Evolutionary conservation across 1,140 invertebrate genomes (phyloP).

Genomic region (Ips nitidus): DNA sequence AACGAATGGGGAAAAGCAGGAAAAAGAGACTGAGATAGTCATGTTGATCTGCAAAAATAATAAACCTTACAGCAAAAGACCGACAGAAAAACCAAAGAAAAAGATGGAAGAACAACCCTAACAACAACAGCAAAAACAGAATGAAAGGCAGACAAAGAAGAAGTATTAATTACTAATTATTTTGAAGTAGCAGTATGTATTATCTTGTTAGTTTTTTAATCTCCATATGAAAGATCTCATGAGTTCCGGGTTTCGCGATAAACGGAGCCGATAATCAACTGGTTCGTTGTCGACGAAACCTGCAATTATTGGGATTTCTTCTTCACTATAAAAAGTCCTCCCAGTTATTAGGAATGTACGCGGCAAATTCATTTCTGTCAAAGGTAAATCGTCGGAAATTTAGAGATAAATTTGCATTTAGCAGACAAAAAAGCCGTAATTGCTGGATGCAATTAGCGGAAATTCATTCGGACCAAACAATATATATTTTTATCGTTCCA

Average conservation of each 20-base stretch:
- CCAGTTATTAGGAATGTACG: background rate
- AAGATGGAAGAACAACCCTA: too few relatives aligned
- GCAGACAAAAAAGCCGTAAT: conserved; percentile 20
- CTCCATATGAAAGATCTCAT: conserved; percentile 45
- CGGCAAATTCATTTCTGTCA: conserved; percentile 6
- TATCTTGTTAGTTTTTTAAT: background rate
- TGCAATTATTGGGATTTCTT: conserved; percentile 68
- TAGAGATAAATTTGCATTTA: conserved; percentile 18
- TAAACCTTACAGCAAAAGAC: too few relatives aligned
- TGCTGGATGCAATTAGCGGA: conserved; percentile 11
- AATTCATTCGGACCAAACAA: conserved; percentile 27
- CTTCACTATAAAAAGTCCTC: conserved; percentile 9
- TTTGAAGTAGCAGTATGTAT: too few relatives aligned
- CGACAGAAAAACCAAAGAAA: too few relatives aligned
- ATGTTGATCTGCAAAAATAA: too few relatives aligned
- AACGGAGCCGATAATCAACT: conserved; percentile 69
- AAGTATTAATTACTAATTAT: too few relatives aligned
- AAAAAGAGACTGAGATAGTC: too few relatives aligned
- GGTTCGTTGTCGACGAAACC: conserved; percentile 91
- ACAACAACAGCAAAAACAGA: too few relatives aligned
- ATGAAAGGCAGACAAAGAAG: too few relatives aligned
- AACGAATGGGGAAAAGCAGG: too few relatives aligned
- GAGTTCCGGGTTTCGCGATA: conserved; percentile 77
- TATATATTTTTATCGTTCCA: conserved; percentile 27
- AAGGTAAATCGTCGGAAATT: conserved; percentile 8